These are phyloP conservation scores for Molothrus aeneus DNA, from an alignment of 2,797 vertebrate genomes.

Conservation along the genomic window DNA sequence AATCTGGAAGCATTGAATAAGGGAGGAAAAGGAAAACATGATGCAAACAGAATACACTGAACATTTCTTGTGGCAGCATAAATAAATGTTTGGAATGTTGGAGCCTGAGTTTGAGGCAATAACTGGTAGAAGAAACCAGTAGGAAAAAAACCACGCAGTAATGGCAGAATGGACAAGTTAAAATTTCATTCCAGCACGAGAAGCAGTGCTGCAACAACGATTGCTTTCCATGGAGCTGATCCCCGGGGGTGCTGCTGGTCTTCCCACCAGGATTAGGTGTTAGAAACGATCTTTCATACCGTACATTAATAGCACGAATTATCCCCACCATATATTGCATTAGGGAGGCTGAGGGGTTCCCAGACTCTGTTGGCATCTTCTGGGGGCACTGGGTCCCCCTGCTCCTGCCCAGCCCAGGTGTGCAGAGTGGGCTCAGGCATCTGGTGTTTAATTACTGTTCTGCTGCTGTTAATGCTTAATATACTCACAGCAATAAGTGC, in stretches of 20 bases:
- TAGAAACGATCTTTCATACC: too few relatives aligned
- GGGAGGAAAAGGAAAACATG: background rate
- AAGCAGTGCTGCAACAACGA: fast-evolving
- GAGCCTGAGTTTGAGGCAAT: background rate
- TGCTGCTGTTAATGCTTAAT: background rate
- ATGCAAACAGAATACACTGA: background rate
- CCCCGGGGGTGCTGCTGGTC: background rate
- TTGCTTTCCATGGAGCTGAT: background rate
- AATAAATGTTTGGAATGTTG: background rate
- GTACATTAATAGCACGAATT: too few relatives aligned
- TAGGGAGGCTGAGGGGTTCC: background rate
- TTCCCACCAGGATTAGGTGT: background rate
- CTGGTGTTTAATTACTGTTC: background rate
- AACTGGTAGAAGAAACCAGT: background rate
- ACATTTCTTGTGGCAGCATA: background rate
- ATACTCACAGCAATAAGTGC: background rate
- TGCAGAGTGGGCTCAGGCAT: background rate
- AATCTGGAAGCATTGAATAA: background rate
- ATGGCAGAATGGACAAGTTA: background rate
- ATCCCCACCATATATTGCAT: too few relatives aligned
- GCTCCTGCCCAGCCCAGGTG: background rate
- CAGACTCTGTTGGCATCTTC: background rate
- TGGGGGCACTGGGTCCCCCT: background rate
- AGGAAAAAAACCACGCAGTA: fast-evolving
- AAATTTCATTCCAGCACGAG: background rate